These are phyloP conservation scores for Stratiomys singularior DNA, from an alignment of 2,888 invertebrate species.

Conservation along the genomic window DNA sequence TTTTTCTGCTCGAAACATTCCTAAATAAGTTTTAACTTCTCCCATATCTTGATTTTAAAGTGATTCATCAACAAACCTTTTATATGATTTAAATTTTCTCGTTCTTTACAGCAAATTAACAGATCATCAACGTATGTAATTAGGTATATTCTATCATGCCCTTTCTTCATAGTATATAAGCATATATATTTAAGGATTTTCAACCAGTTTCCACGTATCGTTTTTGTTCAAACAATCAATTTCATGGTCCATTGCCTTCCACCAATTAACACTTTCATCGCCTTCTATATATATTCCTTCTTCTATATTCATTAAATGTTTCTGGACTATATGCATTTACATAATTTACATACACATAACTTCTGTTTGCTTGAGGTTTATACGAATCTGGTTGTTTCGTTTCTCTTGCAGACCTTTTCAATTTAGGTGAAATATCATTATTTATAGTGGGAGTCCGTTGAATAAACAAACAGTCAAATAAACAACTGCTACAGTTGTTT, in stretches of 20 bases:
- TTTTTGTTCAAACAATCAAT: too few relatives aligned
- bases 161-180: constrained; percentile 6
- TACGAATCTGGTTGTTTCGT: constrained; percentile 50
- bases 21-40: too few relatives aligned
- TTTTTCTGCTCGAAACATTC: too few relatives aligned
- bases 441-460: too few relatives aligned
- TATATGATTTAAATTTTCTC: too few relatives aligned
- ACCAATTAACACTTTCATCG: constrained; percentile 52
- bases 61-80: too few relatives aligned
- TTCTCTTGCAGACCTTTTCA: too few relatives aligned
- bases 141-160: background rate
- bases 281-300: constrained; percentile 52
- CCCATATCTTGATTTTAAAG: too few relatives aligned
- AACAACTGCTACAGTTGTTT: constrained; percentile 43
- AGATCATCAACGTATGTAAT: too few relatives aligned
- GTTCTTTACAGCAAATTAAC: too few relatives aligned
- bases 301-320: constrained; percentile 57
- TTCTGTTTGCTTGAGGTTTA: constrained; percentile 47
- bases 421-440: too few relatives aligned
- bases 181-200: constrained; percentile 56
- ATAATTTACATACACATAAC: constrained; percentile 55
- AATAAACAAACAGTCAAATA: too few relatives aligned
- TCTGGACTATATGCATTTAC: constrained; percentile 55
- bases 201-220: constrained; percentile 55
- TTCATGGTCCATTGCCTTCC: constrained; percentile 56